phyloP scores from a whole-genome alignment of 1,140 invertebrate genomes.

The Stegodyphus mimosarum region DNA sequence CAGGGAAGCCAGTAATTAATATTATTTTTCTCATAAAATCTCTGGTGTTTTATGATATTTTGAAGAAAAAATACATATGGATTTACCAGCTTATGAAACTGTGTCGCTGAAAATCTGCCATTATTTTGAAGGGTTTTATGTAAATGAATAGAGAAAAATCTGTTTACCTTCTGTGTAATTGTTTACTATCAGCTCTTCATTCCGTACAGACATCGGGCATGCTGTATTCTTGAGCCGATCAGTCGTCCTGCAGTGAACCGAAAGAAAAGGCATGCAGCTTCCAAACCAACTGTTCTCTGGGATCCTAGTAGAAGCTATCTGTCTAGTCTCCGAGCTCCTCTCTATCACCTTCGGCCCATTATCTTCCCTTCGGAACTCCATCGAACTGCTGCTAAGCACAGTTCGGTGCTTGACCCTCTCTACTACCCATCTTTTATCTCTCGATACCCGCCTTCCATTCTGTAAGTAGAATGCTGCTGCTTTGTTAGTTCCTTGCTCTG shows the following conservation, averaged over 20 bases:
- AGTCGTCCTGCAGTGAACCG: conserved; percentile 26
- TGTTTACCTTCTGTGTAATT: too few relatives aligned
- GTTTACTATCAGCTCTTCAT: not conserved
- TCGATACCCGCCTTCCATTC: conserved; percentile 58
- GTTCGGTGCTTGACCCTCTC: conserved; percentile 48
- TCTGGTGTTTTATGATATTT: too few relatives aligned
- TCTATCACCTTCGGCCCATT: conserved; percentile 51
- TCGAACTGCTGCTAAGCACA: conserved; percentile 1
- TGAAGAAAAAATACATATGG: too few relatives aligned
- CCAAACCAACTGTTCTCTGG: conserved; percentile 43
- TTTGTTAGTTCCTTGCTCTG: not conserved
- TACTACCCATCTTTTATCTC: conserved; percentile 58
- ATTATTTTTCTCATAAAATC: too few relatives aligned
- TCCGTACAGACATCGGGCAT: conserved; percentile 51
- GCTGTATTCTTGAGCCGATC: conserved; percentile 45
- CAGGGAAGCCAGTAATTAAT: too few relatives aligned
- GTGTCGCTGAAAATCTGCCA: too few relatives aligned
- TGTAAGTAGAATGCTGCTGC: conserved; percentile 44
- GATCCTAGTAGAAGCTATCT: conserved; percentile 52
- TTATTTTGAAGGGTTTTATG: too few relatives aligned
- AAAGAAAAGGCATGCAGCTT: conserved; percentile 42
- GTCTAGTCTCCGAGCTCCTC: conserved; percentile 35
- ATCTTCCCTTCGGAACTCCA: conserved; percentile 50
- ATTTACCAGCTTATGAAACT: too few relatives aligned
- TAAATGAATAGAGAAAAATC: too few relatives aligned